Percentiles rank a stretch among this genome's conserved stretches.
Evolutionary conservation across 2,113 vertebrate genomes (phyloP).

Genomic region (Oostethus manadensis): DNA sequence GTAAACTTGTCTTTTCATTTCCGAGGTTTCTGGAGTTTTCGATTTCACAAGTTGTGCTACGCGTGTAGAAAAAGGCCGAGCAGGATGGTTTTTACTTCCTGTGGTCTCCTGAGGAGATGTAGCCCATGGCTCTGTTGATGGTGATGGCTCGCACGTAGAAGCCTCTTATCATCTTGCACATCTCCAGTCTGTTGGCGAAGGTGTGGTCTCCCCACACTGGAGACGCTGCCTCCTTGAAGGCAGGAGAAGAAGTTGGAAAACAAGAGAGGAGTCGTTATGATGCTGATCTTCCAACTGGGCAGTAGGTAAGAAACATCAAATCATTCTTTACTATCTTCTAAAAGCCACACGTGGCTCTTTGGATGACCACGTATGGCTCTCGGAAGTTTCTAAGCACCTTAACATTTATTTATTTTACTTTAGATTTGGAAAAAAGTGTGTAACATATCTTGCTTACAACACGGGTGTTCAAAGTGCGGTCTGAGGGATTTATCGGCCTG

Average conservation of each 20-base stretch:
- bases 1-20: no score
- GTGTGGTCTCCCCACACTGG: constrained; percentile 5
- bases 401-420: no score
- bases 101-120: constrained; percentile 65
- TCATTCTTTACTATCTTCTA: not conserved
- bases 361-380: no score
- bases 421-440: no score
- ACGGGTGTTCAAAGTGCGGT: no score
- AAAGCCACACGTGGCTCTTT: no score
- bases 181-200: constrained; percentile 55
- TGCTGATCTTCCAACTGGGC: not conserved
- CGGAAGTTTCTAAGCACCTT: no score
- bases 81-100: constrained; percentile 32
- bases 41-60: no score
- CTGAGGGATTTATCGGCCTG: no score
- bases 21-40: no score
- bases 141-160: constrained; percentile 76
- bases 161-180: constrained; percentile 75
- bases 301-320: not conserved
- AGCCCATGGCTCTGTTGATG: constrained; percentile 75
- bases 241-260: not conserved
- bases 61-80: not conserved
- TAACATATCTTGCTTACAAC: no score
- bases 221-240: not conserved
- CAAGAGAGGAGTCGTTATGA: not conserved